phyloP scores from a whole-genome alignment of 2,797 vertebrate genomes.

The Mormyrus hasselquistii region DNA sequence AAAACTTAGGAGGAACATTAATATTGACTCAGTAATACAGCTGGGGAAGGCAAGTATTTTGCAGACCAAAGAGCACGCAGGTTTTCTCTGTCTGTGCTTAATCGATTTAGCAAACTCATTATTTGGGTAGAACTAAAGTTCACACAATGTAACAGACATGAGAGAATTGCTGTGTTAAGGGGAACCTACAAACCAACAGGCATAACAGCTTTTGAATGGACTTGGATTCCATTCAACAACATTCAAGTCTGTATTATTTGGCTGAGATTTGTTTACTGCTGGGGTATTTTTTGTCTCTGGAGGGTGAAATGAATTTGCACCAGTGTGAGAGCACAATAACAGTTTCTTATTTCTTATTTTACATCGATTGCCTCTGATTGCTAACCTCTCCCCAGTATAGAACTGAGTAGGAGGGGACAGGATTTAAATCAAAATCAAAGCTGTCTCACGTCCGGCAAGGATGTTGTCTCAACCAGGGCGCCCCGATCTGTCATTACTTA shows the following conservation, averaged over 20 bases:
- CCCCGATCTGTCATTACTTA: slow-evolving; percentile 8
- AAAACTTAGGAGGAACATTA: neutral
- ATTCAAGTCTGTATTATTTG: neutral
- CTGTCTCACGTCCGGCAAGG: neutral
- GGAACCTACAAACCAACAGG: neutral
- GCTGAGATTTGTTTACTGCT: neutral
- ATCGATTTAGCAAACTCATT: neutral
- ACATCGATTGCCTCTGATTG: neutral
- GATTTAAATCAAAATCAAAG: neutral
- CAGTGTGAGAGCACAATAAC: neutral
- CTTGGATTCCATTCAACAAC: neutral
- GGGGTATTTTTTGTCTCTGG: neutral
- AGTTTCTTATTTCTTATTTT: neutral
- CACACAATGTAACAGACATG: neutral
- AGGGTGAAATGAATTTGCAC: slow-evolving; percentile 5
- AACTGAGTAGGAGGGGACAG: neutral
- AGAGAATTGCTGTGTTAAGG: neutral
- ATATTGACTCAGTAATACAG: neutral
- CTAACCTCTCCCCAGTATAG: neutral
- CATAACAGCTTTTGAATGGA: neutral
- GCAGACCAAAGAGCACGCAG: neutral
- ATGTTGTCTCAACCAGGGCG: neutral
- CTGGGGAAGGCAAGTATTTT: neutral
- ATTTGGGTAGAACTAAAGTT: neutral
- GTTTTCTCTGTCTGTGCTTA: neutral